These are phyloP conservation scores for Drosophila subsilvestris DNA, from an alignment of 2,888 invertebrate species.

Conservation along the genomic window DNA sequence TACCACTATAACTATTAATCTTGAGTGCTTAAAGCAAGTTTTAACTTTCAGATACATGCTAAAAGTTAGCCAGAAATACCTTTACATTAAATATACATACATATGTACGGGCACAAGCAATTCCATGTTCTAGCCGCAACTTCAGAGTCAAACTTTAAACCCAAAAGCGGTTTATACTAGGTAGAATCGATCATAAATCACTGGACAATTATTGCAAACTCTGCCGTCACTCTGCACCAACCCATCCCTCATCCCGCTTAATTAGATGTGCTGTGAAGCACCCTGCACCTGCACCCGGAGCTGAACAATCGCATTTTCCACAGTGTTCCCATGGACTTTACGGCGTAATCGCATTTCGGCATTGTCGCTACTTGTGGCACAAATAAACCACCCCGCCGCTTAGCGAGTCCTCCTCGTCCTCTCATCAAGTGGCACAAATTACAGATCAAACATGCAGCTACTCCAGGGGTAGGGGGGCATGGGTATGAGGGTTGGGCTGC, in stretches of 20 bases:
- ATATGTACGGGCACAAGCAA: too few relatives aligned
- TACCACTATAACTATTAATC: not conserved
- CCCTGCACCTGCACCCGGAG: conserved; percentile 28
- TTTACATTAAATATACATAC: not conserved
- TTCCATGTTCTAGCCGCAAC: not conserved
- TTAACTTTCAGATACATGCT: not conserved
- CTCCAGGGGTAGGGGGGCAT: conserved; percentile 33
- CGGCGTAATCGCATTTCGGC: conserved; percentile 65
- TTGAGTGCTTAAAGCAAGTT: not conserved
- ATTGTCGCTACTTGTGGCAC: conserved; percentile 63
- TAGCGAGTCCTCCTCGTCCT: conserved; percentile 48
- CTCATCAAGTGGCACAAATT: conserved; percentile 80
- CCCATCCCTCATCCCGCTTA: conserved; percentile 18
- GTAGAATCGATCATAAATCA: conserved; percentile 57
- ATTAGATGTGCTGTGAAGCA: conserved; percentile 42
- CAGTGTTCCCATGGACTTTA: conserved; percentile 37
- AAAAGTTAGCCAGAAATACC: not conserved
- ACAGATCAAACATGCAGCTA: conserved; percentile 77
- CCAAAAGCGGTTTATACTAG: too few relatives aligned
- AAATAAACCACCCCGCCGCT: conserved; percentile 83
- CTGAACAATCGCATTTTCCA: conserved; percentile 59
- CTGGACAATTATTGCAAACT: conserved; percentile 3
- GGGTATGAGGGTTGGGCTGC: not conserved
- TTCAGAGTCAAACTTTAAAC: not conserved
- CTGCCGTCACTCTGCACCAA: not conserved